These are phyloP conservation scores for Latheticus oryzae DNA, from an alignment of 2,888 invertebrate genomes.

Conservation along the genomic window DNA sequence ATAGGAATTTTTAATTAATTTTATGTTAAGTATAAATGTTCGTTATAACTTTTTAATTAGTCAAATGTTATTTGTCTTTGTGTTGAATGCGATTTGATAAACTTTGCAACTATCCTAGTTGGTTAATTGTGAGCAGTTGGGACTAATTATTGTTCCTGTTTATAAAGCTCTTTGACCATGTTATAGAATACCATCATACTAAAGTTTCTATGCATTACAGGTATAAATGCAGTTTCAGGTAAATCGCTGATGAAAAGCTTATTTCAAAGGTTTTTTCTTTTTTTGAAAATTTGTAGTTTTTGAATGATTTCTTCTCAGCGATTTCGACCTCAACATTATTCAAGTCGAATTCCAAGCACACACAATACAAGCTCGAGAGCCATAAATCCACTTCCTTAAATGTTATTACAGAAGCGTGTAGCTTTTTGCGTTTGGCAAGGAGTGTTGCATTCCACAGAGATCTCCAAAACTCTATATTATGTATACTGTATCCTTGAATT, in stretches of 20 bases:
- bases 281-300: not conserved
- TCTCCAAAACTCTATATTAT: constrained; percentile 23
- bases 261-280: not conserved
- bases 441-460: constrained; percentile 38
- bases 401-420: constrained; percentile 41
- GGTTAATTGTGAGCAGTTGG: not conserved
- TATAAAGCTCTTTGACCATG: too few relatives aligned
- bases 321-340: constrained; percentile 17
- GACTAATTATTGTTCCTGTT: not conserved
- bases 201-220: too few relatives aligned
- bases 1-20: too few relatives aligned
- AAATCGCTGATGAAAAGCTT: constrained; percentile 8
- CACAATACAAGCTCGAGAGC: constrained; percentile 36
- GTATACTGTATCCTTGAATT: constrained; percentile 22
- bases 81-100: too few relatives aligned
- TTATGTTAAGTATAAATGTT: too few relatives aligned
- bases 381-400: constrained; percentile 41
- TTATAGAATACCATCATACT: too few relatives aligned
- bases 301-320: not conserved
- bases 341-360: constrained; percentile 23
- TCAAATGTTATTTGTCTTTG: too few relatives aligned
- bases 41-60: too few relatives aligned
- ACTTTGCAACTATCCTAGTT: too few relatives aligned
- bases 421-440: constrained; percentile 40
- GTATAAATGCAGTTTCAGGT: too few relatives aligned